These are phyloP conservation scores for Heliconius sara DNA, from an alignment of 2,888 invertebrate genomes.

Conservation along the genomic window DNA sequence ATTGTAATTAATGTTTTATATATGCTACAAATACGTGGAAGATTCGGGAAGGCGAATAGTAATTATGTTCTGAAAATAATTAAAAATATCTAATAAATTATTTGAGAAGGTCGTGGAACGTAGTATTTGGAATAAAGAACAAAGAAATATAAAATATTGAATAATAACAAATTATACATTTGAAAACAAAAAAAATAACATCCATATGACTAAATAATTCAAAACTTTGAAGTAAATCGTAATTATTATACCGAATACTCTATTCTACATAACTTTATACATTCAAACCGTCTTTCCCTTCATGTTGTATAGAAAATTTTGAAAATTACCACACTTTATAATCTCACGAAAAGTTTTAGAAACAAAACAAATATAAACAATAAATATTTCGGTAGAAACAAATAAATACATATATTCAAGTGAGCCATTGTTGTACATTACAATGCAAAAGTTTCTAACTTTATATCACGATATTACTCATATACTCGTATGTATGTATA, in stretches of 20 bases:
- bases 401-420: slow-evolving; percentile 33
- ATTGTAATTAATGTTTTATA: too few species aligned
- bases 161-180: not conserved
- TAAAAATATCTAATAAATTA: too few species aligned
- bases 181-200: not conserved
- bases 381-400: slow-evolving; percentile 26
- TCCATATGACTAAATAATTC: not conserved
- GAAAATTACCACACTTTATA: slow-evolving; percentile 11
- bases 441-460: slow-evolving; percentile 41
- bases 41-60: too few species aligned
- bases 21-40: too few species aligned
- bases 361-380: slow-evolving; percentile 21
- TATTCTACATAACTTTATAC: not conserved
- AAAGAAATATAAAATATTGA: too few species aligned
- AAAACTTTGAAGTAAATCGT: not conserved
- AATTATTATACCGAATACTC: not conserved
- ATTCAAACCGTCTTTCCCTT: not conserved
- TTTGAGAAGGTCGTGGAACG: too few species aligned
- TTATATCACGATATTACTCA: slow-evolving; percentile 38
- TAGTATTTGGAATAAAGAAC: too few species aligned
- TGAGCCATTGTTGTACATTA: slow-evolving; percentile 35
- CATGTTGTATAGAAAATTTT: not conserved
- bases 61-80: too few species aligned
- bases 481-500: slow-evolving; percentile 18
- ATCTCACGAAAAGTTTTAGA: slow-evolving; percentile 1